These are phyloP conservation scores for Passer montanus DNA, from an alignment of 2,113 vertebrate genomes.

Conservation along the genomic window DNA sequence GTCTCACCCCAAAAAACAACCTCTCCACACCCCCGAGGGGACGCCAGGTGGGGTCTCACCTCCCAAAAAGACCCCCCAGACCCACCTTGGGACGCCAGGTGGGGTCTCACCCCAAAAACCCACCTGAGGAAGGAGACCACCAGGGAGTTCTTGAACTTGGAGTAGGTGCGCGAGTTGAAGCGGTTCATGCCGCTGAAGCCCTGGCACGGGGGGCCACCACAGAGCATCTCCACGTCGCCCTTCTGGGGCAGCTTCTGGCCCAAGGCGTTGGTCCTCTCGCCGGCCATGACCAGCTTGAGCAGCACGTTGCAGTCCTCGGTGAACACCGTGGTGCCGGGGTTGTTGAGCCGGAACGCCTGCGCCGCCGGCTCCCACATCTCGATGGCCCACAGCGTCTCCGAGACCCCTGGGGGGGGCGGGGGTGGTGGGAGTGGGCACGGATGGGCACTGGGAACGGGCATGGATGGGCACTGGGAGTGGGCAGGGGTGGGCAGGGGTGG, in stretches of 20 bases:
- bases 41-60: no score
- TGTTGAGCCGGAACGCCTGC: slow-evolving; percentile 95
- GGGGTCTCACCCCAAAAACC: background rate
- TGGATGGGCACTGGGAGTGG: no score
- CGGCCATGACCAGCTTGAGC: slow-evolving; percentile 93
- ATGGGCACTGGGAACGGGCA: no score
- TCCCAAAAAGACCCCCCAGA: background rate
- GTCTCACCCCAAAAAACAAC: background rate
- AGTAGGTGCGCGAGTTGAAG: slow-evolving; percentile 97
- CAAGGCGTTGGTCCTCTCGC: slow-evolving; percentile 86
- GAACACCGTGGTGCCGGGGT: slow-evolving; percentile 91
- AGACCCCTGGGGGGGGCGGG: slow-evolving; percentile 55
- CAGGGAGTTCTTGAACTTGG: slow-evolving; percentile 96
- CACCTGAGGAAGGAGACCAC: slow-evolving; percentile 92
- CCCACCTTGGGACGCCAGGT: no score
- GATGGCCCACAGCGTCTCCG: slow-evolving; percentile 91
- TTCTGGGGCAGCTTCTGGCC: slow-evolving; percentile 94
- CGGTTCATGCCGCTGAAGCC: slow-evolving; percentile 99
- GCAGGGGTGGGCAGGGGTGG: no score
- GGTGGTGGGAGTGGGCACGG: background rate
- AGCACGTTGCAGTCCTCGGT: slow-evolving; percentile 94
- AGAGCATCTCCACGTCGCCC: slow-evolving; percentile 95
- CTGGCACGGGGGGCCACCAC: slow-evolving; percentile 93
- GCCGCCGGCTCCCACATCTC: slow-evolving; percentile 99
- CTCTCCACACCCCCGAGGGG: background rate